phyloP scores from a whole-genome alignment of 1,140 invertebrate species.

The Tetramorium simillimum region DNA sequence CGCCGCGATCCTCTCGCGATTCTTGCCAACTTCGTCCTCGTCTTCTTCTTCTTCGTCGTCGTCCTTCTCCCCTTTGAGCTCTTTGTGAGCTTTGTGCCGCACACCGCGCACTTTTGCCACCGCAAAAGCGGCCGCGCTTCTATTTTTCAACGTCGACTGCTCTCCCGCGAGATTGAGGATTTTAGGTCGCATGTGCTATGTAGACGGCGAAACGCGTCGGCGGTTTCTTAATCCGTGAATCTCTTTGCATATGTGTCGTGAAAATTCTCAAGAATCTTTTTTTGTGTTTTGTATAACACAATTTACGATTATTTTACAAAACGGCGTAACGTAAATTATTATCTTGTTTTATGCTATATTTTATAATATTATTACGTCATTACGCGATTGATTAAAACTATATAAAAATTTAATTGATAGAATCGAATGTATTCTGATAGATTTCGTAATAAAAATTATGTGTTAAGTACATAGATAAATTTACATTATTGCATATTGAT shows the following conservation, averaged over 20 bases:
- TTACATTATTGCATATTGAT: background rate
- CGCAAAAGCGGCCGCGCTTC: conserved; percentile 44
- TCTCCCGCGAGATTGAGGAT: conserved; percentile 48
- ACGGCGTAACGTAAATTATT: background rate
- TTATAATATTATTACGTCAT: background rate
- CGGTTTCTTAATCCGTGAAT: conserved; percentile 6
- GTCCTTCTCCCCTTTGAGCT: conserved; percentile 35
- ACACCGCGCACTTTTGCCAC: conserved; percentile 44
- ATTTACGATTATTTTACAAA: background rate
- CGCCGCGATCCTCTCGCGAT: conserved; percentile 49
- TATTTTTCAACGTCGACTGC: conserved; percentile 45
- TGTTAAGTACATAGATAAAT: background rate
- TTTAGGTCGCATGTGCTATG: conserved; percentile 42
- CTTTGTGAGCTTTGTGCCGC: conserved; percentile 52
- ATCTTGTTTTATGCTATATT: background rate
- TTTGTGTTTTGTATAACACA: background rate
- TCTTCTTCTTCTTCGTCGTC: conserved; percentile 34
- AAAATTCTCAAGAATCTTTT: background rate
- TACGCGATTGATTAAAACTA: background rate
- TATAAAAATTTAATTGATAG: background rate
- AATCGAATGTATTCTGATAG: background rate
- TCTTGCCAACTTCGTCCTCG: conserved; percentile 65
- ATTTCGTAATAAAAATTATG: background rate
- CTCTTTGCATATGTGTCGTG: background rate
- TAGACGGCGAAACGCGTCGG: conserved; percentile 14